Evolutionary conservation across 2,888 invertebrate genomes (phyloP), one percentile per base, ranked within the genome.

Genomic region (Torymus texanus): DNA sequence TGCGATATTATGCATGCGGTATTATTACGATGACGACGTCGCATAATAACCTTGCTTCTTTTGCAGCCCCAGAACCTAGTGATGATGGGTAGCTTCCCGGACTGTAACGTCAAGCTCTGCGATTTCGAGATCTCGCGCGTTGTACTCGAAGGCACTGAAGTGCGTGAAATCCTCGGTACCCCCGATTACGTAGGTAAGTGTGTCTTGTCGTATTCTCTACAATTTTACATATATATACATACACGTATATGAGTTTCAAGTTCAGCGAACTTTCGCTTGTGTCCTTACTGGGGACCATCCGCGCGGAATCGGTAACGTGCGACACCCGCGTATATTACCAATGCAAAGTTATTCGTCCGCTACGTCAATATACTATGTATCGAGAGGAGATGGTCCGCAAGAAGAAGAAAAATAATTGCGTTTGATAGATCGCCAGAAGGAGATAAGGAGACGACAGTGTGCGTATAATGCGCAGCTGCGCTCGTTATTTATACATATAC

Each of bases 11-110:
- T 3, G 24, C 24, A 24, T 24, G 24, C 24, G 24, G 4, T 5
- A 29, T 5, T 41, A 8, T 41, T 8, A 41, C 8, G 41, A 41
- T 8, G 8, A 29, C 5, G 3, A 41, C 8, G 41, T 21, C 21
- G 21, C 21, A 41, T 41, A 8, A 41, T 8, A 8, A 41, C 8
- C 41, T 41, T 41, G 41, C 5, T 8, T 41, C 71, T 77, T 61
- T 91, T 91, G n/a, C 91, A 94, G 93, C 94, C 94, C 13, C 94
- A 94, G 88, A 94, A 94, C 89, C 91, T 94, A 81, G 92, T 94
- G 72, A 90, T 94, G 88, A 93, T 93, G 83, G 92, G 91, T 59
- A 90, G 90, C 55, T 92, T 92, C 83, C 93, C 93, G 1, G 91
- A 92, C 82, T 92, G 93, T 85, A 92, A 93, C 85, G 92, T 93